Base-by-base conservation (phyloP, 2,113 vertebrate species). In the Limanda limanda region DNA sequence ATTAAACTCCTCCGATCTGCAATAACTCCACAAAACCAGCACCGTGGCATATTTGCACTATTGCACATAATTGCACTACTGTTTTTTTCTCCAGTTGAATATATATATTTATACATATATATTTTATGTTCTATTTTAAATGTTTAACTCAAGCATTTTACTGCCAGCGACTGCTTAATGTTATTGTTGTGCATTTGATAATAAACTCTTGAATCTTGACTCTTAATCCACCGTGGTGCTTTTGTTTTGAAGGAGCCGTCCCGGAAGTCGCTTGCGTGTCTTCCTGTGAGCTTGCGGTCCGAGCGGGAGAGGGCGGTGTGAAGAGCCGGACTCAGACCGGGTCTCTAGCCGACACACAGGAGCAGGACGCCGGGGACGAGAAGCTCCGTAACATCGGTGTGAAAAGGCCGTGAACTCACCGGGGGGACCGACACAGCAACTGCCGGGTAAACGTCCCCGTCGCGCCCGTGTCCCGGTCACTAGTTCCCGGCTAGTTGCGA, bases 281-380 rank as follows among this genome's bases (percentile, higher is more conserved):
- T 40, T 62, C 4, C 3, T 11, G 66, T 13, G 1, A 40, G 15
- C 27, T 82, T 88, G 14, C 60, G 12, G 1, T 7, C 1, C 25
- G 24, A 2, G 57, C 45, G 58, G 18, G 47, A 65, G 86, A 84
- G 83, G 81, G 86, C 73, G 77, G 84, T 66, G 82, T 76, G 58
- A 48, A 67, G 74, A 59, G 69, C 52, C 57, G 83, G 45, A 56
- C 84, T 85, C 65, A 89, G 74, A 92, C 93, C 91, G 92, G 94
- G 90, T 78, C 47, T 79, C 64, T 81, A 56, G 5, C 74, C 73
- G 71, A 89, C 31, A 73, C 71, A 13, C 2, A 11, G 61, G 72
- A 89, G 76, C 66, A 82, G 81, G 71, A 87, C 87, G 66, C 77
- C 79, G 84, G 83, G 58, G 27, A 10, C 77, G 59, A 12, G 69